phyloP scores from a whole-genome alignment of 2,113 vertebrate species.

The Tonatia bakeri region DNA sequence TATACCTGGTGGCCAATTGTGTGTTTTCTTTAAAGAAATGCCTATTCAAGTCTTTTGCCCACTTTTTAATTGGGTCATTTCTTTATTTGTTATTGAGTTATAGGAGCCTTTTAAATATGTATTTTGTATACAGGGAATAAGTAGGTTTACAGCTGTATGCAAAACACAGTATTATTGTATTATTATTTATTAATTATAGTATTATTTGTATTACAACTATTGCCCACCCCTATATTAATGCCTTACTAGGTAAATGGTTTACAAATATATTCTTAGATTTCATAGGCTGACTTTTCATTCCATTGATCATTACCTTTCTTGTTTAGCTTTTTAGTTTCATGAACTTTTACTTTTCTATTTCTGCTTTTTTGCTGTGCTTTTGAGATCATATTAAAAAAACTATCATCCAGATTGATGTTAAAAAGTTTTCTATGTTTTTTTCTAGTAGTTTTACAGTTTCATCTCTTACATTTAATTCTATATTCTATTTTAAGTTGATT shows the following conservation, averaged over 20 bases:
- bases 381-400: background rate
- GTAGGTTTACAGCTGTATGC: too few relatives aligned
- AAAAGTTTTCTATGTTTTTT: background rate
- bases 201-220: too few relatives aligned
- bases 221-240: background rate
- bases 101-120: background rate
- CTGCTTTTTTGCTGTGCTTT: background rate
- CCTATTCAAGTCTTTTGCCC: too few relatives aligned
- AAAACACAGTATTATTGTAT: too few relatives aligned
- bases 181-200: too few relatives aligned
- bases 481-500: background rate
- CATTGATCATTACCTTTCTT: background rate
- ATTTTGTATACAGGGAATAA: background rate
- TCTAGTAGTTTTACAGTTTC: background rate
- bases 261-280: background rate
- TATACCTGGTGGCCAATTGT: too few relatives aligned
- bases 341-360: background rate
- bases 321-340: background rate
- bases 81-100: background rate
- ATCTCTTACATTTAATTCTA: background rate
- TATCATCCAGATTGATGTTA: background rate
- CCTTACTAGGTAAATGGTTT: background rate
- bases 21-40: too few relatives aligned
- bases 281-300: background rate
- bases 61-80: background rate